These are phyloP conservation scores for Cataglyphis albicans DNA, from an alignment of 2,888 invertebrate species.

Conservation along the genomic window DNA sequence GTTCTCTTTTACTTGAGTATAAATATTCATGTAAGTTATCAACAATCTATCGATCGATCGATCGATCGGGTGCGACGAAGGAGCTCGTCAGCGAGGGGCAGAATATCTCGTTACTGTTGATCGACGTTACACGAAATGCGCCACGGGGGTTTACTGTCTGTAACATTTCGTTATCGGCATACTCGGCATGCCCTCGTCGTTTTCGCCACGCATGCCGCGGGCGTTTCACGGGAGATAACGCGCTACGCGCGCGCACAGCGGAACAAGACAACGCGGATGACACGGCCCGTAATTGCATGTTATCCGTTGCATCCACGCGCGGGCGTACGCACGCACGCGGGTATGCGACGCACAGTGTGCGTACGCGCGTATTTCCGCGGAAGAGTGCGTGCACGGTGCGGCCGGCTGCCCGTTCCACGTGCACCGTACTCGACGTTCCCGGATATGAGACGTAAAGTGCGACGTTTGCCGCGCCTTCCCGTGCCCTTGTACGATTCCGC, in stretches of 20 bases:
- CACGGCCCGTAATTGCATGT: conserved; percentile 85
- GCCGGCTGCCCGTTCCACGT: conserved; percentile 73
- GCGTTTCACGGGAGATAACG: conserved; percentile 82
- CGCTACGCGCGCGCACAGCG: conserved; percentile 75
- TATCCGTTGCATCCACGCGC: conserved; percentile 78
- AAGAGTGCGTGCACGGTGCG: conserved; percentile 44
- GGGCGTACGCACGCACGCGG: conserved; percentile 10
- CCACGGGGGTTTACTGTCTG: conserved; percentile 37
- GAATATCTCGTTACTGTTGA: neutral
- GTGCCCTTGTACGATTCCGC: conserved; percentile 19
- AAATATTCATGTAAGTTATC: neutral
- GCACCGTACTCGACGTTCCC: conserved; percentile 65
- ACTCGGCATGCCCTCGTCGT: conserved; percentile 72
- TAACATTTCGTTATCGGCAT: conserved; percentile 79
- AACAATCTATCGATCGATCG: neutral
- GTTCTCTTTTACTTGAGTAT: neutral
- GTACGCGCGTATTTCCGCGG: conserved; percentile 25
- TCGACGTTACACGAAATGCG: neutral
- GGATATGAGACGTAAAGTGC: conserved; percentile 67
- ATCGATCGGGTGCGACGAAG: neutral
- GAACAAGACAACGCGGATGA: conserved; percentile 84
- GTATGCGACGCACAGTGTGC: conserved; percentile 48
- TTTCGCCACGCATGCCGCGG: conserved; percentile 77
- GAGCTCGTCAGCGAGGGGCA: neutral
- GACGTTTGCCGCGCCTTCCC: conserved; percentile 59